Percentiles rank a stretch among this genome's conserved stretches.
Evolutionary conservation across 2,113 vertebrate species (phyloP).

Genomic region (Pseudois nayaur): DNA sequence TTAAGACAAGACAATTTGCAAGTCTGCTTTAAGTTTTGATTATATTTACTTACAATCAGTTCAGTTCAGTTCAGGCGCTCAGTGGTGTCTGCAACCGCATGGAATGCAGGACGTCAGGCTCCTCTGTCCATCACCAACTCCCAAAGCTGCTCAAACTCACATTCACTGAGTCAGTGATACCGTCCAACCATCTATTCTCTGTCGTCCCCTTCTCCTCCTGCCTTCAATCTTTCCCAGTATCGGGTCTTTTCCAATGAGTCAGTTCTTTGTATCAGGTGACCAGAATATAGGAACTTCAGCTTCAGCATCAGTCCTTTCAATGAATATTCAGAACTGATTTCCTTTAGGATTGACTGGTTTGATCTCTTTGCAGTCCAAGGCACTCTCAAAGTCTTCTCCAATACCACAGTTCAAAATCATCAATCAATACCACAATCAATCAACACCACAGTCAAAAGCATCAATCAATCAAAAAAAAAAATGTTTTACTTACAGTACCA

Average conservation of each 20-base stretch:
- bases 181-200: not conserved
- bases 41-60: not conserved
- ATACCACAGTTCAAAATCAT: not conserved
- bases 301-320: not conserved
- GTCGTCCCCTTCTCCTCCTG: not conserved
- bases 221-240: not conserved
- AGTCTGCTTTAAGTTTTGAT: not conserved
- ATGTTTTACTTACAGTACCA: not conserved
- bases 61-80: not conserved
- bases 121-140: not conserved
- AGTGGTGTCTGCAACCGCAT: rapidly evolving
- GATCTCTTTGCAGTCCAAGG: not conserved
- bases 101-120: not conserved
- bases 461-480: not conserved
- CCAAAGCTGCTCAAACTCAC: not conserved
- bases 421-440: not conserved
- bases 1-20: not conserved
- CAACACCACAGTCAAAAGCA: not conserved
- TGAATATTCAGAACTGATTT: not conserved
- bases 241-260: not conserved
- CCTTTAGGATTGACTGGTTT: not conserved
- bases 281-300: not conserved
- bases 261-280: not conserved
- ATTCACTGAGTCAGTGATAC: not conserved
- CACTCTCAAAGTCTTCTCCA: not conserved